Base-by-base conservation (phyloP, 2,888 invertebrate genomes). In the Trichopoda pennipes region DNA sequence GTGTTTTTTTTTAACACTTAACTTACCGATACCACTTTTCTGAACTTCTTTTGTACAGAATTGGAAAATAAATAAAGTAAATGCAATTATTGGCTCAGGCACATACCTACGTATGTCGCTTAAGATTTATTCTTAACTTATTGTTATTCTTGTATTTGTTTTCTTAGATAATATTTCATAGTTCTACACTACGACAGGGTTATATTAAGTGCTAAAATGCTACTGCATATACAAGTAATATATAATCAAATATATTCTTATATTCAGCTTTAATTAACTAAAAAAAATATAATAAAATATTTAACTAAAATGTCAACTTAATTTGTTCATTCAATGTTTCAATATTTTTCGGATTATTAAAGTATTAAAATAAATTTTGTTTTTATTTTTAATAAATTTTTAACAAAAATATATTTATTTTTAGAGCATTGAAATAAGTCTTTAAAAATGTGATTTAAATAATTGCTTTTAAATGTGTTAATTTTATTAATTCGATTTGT, bases 321-420 rank as follows among this genome's bases (percentile, higher is more conserved):
- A 74, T 74, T 58, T 56, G 49, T 61, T 8, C 53, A 28, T 28
- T 56, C 49, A 28, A 49, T 19, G 44, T 60, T 58, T 56, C 8
- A 51, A 69, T 64, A 80, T 75, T 75, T 80, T 74, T 75, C 75
- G 69, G 63, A 44, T 75, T 74, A 80, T 80, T 80, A 74, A 78
- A 72, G 56, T 61, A 61, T 76, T 76, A 61, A 76, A 53, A 51
- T 58, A 16, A 17, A 7, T 14, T 23, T 17, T 51, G n/a, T 66
- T 53, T 19, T 12, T n/a, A n/a, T n/a, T n/a, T 38, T 12, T 6
- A 3, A 23, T 1, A 23, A 23, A 28, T 10, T n/a, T 6, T n/a
- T 9, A 56, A 56, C 4, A 17, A 23, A 42, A 19, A 10, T 32
- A 63, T 14, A 44, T 44, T n/a, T n/a, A 9, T 56, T 55, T 55